These are phyloP conservation scores for Lontra canadensis DNA, from an alignment of 2,113 vertebrate genomes.

Conservation along the genomic window DNA sequence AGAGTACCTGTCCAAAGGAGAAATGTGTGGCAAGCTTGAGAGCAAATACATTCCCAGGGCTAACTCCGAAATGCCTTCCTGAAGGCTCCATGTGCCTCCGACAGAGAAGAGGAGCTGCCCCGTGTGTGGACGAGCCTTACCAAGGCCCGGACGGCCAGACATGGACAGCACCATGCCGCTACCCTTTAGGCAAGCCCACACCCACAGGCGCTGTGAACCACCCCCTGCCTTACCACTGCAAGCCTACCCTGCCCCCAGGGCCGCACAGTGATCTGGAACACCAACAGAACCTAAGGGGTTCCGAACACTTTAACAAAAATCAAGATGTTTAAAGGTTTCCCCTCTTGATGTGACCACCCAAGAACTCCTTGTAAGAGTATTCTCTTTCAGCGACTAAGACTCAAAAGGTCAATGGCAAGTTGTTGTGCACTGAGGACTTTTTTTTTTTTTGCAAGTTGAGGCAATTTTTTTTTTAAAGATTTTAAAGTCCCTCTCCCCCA, in stretches of 20 bases:
- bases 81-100: constrained; percentile 44
- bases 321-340: background rate
- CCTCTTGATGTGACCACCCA: background rate
- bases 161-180: background rate
- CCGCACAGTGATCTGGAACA: background rate
- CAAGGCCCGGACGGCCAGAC: background rate
- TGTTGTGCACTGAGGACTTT: too few relatives aligned
- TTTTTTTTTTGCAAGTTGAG: background rate
- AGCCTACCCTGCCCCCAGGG: background rate
- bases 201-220: background rate
- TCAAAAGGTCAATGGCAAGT: background rate
- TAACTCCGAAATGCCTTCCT: constrained; percentile 71
- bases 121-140: accelerated
- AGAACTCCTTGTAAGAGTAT: background rate
- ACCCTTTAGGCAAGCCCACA: accelerated
- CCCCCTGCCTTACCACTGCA: background rate
- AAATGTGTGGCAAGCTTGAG: constrained; percentile 83
- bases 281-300: background rate
- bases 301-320: background rate
- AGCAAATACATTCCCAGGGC: constrained; percentile 77
- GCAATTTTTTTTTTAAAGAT: background rate
- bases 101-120: background rate
- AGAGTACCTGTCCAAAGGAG: constrained; percentile 87
- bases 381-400: background rate
- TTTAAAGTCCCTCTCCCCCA: background rate